Evolutionary conservation across 2,888 invertebrate genomes (phyloP), one percentile per base, ranked within the genome.

Genomic region (Conops quadrifasciatus): DNA sequence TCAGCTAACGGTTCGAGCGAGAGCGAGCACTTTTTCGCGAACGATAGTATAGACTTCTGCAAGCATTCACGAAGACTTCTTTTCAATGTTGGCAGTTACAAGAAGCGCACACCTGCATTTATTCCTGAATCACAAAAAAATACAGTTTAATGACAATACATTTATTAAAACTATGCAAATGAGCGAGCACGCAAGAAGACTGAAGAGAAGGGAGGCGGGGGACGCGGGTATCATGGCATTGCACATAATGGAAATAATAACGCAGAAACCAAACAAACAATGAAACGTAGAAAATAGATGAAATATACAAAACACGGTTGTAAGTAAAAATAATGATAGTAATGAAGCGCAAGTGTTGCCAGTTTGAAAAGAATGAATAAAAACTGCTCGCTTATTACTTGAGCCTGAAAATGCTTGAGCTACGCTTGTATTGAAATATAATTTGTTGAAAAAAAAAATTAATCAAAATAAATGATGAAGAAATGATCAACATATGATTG

Each of bases 121-220:
- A 21, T 53, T 53, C 53, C 24, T 5, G 9, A 19, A 53, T 53
- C 53, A 21, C 2, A 53, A n/a, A 53, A 7, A 53, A 9, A 21
- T 11, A 21, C 53, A 21, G 21, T 21, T 49, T 11, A 21, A 24
- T 53, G 53, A 53, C 21, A 53, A 53, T 19, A 13, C 13, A 53
- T n/a, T n/a, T n/a, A n/a, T n/a, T n/a, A 53, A 53, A 53, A 21
- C 53, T 53, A 24, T 21, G 53, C 53, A 53, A 53, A 9, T 24
- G 1, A n/a, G 53, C 11, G 53, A 15, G 53, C 1, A 21, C n/a
- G n/a, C n/a, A n/a, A 5, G 53, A 53, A n/a, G n/a, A n/a, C n/a
- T n/a, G n/a, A 53, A 53, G 21, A 11, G 53, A 1, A n/a, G 16
- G 2, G 49, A n/a, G 15, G 49, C 53, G 13, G 19, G 21, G 53